Evolutionary conservation across 1,140 invertebrate genomes (phyloP), one percentile per base, ranked within the genome.

Genomic region (Atta colombica): DNA sequence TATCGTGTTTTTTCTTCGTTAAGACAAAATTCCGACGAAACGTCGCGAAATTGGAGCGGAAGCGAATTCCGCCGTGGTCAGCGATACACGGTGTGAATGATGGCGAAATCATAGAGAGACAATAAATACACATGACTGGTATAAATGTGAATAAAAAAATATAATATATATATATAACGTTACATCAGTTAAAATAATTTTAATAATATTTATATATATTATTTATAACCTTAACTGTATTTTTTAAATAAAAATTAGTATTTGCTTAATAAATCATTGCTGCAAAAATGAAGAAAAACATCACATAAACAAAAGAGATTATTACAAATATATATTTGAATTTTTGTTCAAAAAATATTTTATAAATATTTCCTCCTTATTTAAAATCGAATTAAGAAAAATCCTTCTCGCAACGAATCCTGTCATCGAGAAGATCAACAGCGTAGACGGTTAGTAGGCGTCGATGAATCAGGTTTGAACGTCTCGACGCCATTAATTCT

Each of bases 401-500:
- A 21, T n/a, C 31, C 12, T 65, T 53, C 4, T 85, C 10, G n/a
- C 58, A 21, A 4, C 55, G n/a, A 35, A 63, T 25, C 16, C 74
- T 65, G 49, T 72, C 49, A 18, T 18, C 31, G 60, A 49, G 71
- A 87, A 89, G 45, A 87, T 84, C 81, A 72, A 78, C 85, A 77
- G 14, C 51, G 77, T 87, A 89, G 81, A 82, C 60, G 71, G 69
- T 78, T 51, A 39, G 45, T 86, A 78, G 88, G 88, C 85, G 89
- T 89, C 77, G 77, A 86, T 45, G 88, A 80, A 78, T 87, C 88
- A 86, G 75, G 88, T 61, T 74, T 61, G 60, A 3, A 82, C 71
- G 86, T 90, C 91, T 86, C 89, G 91, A 86, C 85, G 87, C 87
- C 84, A 91, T 91, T 88, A 91, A 91, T 91, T 92, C 80, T 16